phyloP scores from a whole-genome alignment of 2,888 invertebrate species.

The Parapristionchus giblindavisi region DNA sequence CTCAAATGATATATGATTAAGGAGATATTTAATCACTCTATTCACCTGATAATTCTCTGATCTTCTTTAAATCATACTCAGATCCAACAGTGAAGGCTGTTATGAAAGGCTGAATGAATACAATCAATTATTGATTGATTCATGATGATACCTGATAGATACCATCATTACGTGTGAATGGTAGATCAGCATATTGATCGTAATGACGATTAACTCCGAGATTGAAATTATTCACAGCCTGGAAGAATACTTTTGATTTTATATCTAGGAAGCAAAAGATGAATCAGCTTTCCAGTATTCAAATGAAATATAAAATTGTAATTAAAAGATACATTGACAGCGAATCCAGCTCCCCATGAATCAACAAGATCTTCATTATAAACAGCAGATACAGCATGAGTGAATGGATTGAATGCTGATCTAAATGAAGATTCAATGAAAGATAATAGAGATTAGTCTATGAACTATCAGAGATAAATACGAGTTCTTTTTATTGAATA shows the following conservation, averaged over 20 bases:
- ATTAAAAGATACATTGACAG: constrained; percentile 60
- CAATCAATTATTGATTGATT: background rate
- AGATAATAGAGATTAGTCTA: too few species aligned
- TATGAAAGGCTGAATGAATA: constrained; percentile 48
- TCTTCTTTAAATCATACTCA: constrained; percentile 61
- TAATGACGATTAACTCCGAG: constrained; percentile 58
- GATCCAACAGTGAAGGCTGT: constrained; percentile 51
- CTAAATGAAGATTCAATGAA: constrained; percentile 33
- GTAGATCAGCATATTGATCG: constrained; percentile 60
- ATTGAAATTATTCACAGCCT: constrained; percentile 63
- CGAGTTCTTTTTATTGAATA: background rate
- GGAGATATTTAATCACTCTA: background rate
- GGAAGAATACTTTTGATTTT: too few species aligned
- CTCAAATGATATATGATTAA: constrained; percentile 17
- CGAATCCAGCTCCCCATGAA: constrained; percentile 63
- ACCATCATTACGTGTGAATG: constrained; percentile 48
- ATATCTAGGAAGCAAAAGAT: too few species aligned
- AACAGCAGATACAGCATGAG: constrained; percentile 59
- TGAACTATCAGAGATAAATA: too few species aligned
- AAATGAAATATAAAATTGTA: too few species aligned
- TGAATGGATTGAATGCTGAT: constrained; percentile 65
- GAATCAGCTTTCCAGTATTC: too few species aligned
- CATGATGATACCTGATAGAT: constrained; percentile 43
- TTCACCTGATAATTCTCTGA: constrained; percentile 53
- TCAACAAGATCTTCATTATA: constrained; percentile 64